phyloP scores from a whole-genome alignment of 2,113 vertebrate genomes.

The Ailurus styani region DNA sequence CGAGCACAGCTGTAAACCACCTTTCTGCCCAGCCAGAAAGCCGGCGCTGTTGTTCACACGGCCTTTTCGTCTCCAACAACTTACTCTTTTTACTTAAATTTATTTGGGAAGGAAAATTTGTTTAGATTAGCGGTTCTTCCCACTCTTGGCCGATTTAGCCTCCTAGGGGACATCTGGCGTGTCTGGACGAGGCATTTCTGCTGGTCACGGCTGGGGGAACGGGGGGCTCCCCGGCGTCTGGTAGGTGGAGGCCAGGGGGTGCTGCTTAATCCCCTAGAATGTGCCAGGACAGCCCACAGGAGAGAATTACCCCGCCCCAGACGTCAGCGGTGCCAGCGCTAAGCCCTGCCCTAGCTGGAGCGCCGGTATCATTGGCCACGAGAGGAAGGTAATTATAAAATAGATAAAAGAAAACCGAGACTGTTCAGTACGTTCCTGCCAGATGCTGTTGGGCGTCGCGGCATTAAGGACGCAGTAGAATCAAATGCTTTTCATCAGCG shows the following conservation, averaged over 20 bases:
- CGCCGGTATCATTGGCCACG: not conserved
- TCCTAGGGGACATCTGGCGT: not conserved
- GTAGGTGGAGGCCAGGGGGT: not conserved
- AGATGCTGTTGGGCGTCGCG: not conserved
- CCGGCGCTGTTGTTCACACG: rapidly evolving
- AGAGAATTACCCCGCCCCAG: not conserved
- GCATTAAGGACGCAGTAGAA: not conserved
- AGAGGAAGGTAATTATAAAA: not conserved
- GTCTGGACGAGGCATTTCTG: not conserved
- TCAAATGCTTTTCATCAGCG: not conserved
- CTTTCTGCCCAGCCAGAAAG: rapidly evolving
- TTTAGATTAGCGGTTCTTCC: not conserved
- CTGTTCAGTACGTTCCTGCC: not conserved
- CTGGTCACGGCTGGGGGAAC: not conserved
- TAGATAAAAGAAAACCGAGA: not conserved
- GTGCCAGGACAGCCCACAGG: not conserved
- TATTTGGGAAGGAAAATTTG: not conserved
- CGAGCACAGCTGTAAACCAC: rapidly evolving
- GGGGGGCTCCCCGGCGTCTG: not conserved
- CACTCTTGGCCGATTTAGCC: rapidly evolving
- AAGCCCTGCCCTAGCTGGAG: not conserved
- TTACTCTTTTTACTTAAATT: not conserved
- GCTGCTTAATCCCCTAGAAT: not conserved
- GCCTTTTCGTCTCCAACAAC: not conserved
- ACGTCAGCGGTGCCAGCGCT: not conserved